Base-by-base conservation (phyloP, 2,113 vertebrate species). In the Eulemur macaco region DNA sequence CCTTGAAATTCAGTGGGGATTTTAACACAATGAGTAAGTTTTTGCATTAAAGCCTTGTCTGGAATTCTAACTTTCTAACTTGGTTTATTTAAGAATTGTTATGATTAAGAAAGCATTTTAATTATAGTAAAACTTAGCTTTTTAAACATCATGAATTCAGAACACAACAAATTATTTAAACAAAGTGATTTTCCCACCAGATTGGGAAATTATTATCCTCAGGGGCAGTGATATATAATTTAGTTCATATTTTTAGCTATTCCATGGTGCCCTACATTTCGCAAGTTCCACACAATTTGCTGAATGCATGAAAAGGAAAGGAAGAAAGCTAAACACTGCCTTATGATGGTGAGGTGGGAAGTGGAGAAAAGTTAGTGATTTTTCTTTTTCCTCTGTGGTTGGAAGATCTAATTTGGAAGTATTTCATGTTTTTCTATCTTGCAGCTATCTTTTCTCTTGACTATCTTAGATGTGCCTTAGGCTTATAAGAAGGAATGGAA, bases 211-310 rank as follows among this genome's bases (percentile, higher is more conserved):
- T 87, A 91, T 84, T 93, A 86, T 86, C 91, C 88, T 64, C 58
- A 86, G 89, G 78, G 69, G 17, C 73, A 93, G 47, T 52, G 50
- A 83, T 85, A 80, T 39, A 93, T 86, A 89, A 95, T 94, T 95
- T 96, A 8, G 85, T 76, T 83, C 87, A 64, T 88, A 91, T 96
- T 97, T 80, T 93, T 47, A 94, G 66, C 21, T 58, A 8, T 91
- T 85, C 20, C 87, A 47, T n/a, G 56, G n/a, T 25, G 18, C 2
- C 20, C 73, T 94, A 77, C 37, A 52, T 66, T 76, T 78, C 4
- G 1, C 63, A 50, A 0, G 12, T 8, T 66, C 82, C 74, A 74
- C 45, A 66, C 8, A 69, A 42, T 60, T 80, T 74, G 29, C 8
- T 76, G 14, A 81, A 85, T 56, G 18, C 20, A 54, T 93, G 42